These are phyloP conservation scores for Psittacula derbiana DNA, from an alignment of 2,797 vertebrate species.

Conservation along the genomic window DNA sequence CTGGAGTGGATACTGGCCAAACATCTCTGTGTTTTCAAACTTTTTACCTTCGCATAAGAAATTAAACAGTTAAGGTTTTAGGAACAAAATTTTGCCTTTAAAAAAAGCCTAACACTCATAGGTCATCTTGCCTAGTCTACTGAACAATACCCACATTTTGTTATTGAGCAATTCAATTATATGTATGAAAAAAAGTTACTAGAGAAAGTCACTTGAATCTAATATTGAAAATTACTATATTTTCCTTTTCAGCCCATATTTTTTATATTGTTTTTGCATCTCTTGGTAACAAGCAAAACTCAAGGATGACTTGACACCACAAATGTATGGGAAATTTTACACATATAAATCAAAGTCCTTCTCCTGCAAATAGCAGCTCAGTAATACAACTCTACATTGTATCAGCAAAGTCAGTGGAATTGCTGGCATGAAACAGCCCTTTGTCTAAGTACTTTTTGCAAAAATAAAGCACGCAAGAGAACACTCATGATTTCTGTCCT, in stretches of 20 bases:
- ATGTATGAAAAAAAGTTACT: not conserved
- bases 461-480: not conserved
- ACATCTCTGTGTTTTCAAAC: constrained; percentile 98
- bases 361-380: not conserved
- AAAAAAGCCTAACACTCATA: not conserved
- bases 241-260: not conserved
- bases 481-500: not conserved
- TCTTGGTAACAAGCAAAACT: not conserved
- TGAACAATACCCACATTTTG: not conserved
- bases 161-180: not conserved
- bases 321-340: not conserved
- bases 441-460: not conserved
- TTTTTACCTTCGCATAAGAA: constrained; percentile 86
- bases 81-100: not conserved
- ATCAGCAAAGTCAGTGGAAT: not conserved
- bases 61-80: not conserved
- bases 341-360: not conserved
- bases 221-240: not conserved
- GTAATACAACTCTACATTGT: not conserved
- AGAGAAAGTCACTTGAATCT: rapidly evolving
- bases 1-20: constrained; percentile 97
- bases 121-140: not conserved
- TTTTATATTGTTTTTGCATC: not conserved
- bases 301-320: not conserved
- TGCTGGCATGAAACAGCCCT: not conserved